A percentile compares a stretch with the other conserved stretches of the same genome.
Evolutionary conservation across 2,797 vertebrate genomes (phyloP).

Genomic region (Caiman crocodilus): DNA sequence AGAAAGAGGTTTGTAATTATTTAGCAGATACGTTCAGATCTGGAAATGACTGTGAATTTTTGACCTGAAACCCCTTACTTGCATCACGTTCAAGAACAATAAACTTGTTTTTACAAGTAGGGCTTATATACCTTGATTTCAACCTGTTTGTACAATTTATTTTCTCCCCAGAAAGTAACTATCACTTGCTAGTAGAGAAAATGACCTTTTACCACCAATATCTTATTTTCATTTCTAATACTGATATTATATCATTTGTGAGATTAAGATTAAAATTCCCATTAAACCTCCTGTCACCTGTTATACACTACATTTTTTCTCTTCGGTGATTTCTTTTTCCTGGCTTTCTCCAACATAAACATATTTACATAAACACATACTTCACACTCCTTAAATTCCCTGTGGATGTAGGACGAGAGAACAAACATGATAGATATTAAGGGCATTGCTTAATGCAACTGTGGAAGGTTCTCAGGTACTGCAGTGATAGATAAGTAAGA

Average conservation of each 20-base stretch:
- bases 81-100: neutral
- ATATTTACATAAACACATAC: neutral
- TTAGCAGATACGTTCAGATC: neutral
- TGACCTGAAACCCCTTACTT: neutral
- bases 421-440: neutral
- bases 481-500: neutral
- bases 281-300: neutral
- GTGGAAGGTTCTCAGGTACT: neutral
- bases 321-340: neutral
- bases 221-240: neutral
- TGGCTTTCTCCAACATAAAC: neutral
- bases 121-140: neutral
- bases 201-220: neutral
- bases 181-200: neutral
- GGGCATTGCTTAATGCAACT: accelerated
- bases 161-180: neutral
- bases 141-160: neutral
- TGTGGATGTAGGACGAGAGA: neutral
- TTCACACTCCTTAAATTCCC: neutral
- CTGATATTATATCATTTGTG: neutral
- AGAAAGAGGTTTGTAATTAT: neutral
- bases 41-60: neutral
- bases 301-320: neutral
- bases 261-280: neutral
- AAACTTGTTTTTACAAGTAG: neutral